Evolutionary conservation across 2,888 invertebrate species (phyloP).

Genomic region (Scaptomyza tumidula): DNA sequence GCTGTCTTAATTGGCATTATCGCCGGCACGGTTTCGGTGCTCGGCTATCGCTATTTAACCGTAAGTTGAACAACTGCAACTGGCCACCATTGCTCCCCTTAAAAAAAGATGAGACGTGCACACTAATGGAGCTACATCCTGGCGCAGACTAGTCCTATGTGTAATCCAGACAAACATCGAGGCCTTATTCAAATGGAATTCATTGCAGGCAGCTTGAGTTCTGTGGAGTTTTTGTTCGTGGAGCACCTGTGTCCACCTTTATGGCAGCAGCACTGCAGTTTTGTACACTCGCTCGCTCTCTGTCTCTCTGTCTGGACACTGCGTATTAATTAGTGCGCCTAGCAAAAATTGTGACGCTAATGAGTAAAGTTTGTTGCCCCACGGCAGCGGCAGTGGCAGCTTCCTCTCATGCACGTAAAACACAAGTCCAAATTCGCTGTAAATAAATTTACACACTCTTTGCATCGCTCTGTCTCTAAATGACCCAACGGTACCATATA

Average conservation of each 20-base stretch:
- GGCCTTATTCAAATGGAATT: slow-evolving; percentile 51
- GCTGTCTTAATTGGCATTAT: slow-evolving; percentile 92
- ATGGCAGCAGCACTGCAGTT: neutral
- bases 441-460: slow-evolving; percentile 46
- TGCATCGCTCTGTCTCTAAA: neutral
- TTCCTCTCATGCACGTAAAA: neutral
- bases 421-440: slow-evolving; percentile 17
- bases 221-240: neutral
- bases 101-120: slow-evolving; percentile 1
- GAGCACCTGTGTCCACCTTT: slow-evolving; percentile 1
- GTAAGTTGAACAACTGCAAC: slow-evolving; percentile 85
- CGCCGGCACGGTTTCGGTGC: slow-evolving; percentile 91
- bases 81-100: neutral
- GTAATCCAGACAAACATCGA: slow-evolving; percentile 44
- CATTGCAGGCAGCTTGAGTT: neutral
- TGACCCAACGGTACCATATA: too few relatives aligned
- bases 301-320: slow-evolving; percentile 7
- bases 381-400: slow-evolving; percentile 36
- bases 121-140: slow-evolving; percentile 46
- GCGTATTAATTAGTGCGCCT: slow-evolving; percentile 74
- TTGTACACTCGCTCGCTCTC: neutral
- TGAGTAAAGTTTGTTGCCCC: slow-evolving; percentile 77
- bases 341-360: slow-evolving; percentile 74
- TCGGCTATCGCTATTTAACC: slow-evolving; percentile 91
- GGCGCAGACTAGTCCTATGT: slow-evolving; percentile 17